Conservation (phyloP, 1,140 invertebrate genomes). For the Cepaea nemoralis region DNA sequence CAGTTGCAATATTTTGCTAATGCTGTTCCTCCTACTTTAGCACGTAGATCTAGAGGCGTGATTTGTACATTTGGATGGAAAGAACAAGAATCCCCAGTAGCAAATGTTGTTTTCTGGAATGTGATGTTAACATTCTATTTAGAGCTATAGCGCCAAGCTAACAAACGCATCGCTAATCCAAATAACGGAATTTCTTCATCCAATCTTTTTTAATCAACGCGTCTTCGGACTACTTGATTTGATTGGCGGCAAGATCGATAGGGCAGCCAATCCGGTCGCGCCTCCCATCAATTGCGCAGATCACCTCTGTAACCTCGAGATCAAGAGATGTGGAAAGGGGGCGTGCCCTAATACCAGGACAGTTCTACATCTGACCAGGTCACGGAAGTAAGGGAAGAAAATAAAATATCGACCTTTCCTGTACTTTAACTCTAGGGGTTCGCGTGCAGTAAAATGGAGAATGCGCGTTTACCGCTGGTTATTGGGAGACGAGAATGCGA, state of each 20-base stretch:
- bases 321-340: neutral
- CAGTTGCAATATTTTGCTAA: no score
- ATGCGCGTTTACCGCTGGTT: no score
- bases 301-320: conserved; percentile 1
- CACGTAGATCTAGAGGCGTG: no score
- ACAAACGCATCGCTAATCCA: neutral
- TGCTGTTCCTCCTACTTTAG: no score
- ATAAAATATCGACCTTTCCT: neutral
- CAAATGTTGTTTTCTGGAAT: no score
- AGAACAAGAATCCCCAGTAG: no score
- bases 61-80: no score
- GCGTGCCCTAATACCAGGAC: conserved; percentile 15
- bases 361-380: neutral
- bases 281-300: conserved; percentile 25
- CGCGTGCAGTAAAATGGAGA: no score
- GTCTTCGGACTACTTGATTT: conserved; percentile 25
- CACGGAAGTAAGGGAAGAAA: neutral
- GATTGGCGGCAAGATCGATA: conserved; percentile 32
- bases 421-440: neutral
- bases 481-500: no score
- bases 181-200: conserved; percentile 1
- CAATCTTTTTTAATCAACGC: conserved; percentile 21
- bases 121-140: no score
- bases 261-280: conserved; percentile 30
- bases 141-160: neutral